Evolutionary conservation across 2,797 vertebrate species (phyloP).

Genomic region (Smutsia gigantea): DNA sequence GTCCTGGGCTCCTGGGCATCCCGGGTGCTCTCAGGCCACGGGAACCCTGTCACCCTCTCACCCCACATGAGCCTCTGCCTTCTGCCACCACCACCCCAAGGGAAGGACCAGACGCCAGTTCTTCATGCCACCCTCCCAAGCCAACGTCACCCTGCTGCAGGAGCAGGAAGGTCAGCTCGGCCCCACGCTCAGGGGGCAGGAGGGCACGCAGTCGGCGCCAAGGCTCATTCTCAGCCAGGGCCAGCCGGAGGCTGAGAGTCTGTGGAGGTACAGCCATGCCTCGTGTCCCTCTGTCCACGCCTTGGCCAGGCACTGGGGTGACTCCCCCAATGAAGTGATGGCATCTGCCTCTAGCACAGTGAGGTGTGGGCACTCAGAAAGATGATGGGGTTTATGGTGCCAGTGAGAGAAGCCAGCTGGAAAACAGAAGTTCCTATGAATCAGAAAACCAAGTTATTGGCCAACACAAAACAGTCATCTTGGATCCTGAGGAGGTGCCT

Average conservation of each 20-base stretch:
- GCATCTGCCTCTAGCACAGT: neutral
- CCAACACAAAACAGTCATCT: neutral
- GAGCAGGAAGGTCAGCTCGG: rapidly evolving
- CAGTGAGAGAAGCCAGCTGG: neutral
- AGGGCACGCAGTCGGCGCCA: neutral
- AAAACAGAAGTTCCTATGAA: neutral
- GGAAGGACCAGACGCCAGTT: neutral
- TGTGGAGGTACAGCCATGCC: too few relatives aligned
- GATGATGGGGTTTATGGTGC: neutral
- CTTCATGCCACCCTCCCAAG: neutral
- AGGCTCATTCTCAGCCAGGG: neutral
- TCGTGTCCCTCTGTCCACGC: neutral
- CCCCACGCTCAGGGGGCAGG: rapidly evolving
- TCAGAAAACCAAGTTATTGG: neutral
- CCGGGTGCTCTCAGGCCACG: neutral
- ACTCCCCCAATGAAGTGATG: too few relatives aligned
- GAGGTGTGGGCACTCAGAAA: neutral
- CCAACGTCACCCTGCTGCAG: neutral
- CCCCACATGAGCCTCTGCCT: neutral
- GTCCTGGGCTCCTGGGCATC: too few relatives aligned
- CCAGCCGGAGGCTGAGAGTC: neutral
- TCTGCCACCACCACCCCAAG: neutral
- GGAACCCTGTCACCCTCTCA: neutral
- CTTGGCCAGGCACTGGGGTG: neutral
- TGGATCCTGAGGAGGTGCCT: neutral